phyloP scores from a whole-genome alignment of 1,140 invertebrate species.

The Mycetomoellerius zeteki region DNA sequence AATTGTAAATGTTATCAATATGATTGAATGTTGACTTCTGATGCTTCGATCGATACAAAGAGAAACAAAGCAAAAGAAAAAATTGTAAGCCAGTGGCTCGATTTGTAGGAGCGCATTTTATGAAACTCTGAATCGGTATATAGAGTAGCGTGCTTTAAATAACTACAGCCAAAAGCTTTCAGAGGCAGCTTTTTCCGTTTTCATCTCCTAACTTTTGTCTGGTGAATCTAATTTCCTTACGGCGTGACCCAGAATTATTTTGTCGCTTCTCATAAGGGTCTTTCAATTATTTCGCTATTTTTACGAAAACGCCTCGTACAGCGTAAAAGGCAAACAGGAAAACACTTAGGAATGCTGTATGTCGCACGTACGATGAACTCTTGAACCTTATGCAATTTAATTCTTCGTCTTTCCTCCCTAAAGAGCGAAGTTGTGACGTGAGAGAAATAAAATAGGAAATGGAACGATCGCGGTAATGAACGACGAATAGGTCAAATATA shows the following conservation, averaged over 20 bases:
- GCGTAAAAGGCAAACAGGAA: neutral
- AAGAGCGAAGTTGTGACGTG: neutral
- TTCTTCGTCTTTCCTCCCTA: neutral
- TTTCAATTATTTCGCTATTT: conserved; percentile 51
- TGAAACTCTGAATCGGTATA: conserved; percentile 5
- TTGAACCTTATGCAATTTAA: conserved; percentile 26
- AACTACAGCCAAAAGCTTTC: conserved; percentile 66
- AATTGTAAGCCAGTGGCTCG: conserved; percentile 39
- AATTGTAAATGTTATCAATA: conserved; percentile 56
- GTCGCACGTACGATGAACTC: conserved; percentile 29
- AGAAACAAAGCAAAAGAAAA: conserved; percentile 5
- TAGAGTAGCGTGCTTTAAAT: conserved; percentile 40
- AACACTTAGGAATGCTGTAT: conserved; percentile 27
- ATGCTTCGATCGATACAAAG: neutral
- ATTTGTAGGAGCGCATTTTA: conserved; percentile 24
- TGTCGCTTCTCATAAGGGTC: conserved; percentile 7
- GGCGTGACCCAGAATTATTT: conserved; percentile 28
- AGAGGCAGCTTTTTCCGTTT: conserved; percentile 61
- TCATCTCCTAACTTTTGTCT: conserved; percentile 51
- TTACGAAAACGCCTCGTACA: conserved; percentile 17
- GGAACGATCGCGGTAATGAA: conserved; percentile 20
- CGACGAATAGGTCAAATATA: conserved; percentile 30
- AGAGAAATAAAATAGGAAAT: conserved; percentile 13
- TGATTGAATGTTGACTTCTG: conserved; percentile 42
- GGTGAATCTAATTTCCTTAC: conserved; percentile 61